These are phyloP conservation scores for Globodera ellingtonae DNA, from an alignment of 1,140 invertebrate genomes.

Conservation along the genomic window DNA sequence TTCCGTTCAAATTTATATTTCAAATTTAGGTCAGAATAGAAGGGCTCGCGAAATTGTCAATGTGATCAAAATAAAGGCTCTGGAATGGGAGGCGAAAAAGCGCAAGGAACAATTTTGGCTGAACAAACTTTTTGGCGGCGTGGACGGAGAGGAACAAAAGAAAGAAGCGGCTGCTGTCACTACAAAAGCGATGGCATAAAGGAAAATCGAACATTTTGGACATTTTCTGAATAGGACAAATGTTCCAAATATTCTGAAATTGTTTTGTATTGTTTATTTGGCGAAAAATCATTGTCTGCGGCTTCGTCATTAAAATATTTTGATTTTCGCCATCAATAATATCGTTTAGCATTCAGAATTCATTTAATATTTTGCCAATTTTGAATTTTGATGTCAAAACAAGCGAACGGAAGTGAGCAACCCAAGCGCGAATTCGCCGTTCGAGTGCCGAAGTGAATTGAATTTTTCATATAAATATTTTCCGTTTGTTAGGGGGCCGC, in stretches of 20 bases:
- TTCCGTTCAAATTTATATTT: not conserved
- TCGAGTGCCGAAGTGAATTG: slow-evolving; percentile 40
- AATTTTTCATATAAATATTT: slow-evolving; percentile 24
- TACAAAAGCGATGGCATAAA: not conserved
- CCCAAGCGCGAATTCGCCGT: slow-evolving; percentile 39
- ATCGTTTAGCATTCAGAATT: not conserved
- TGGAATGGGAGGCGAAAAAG: slow-evolving; percentile 52
- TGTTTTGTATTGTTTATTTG: slow-evolving; percentile 16
- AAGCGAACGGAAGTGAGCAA: slow-evolving; percentile 6
- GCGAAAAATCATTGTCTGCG: slow-evolving; percentile 18
- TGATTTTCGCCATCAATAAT: not conserved
- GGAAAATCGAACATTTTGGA: not conserved
- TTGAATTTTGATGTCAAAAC: not conserved
- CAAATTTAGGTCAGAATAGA: slow-evolving; percentile 75
- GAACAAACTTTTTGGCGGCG: not conserved
- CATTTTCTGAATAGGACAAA: slow-evolving; percentile 11
- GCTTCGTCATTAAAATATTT: not conserved
- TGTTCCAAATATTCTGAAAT: slow-evolving; percentile 19
- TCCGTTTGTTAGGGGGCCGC: not conserved
- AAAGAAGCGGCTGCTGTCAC: not conserved
- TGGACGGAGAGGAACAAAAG: not conserved
- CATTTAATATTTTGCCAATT: not conserved
- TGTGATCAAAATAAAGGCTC: slow-evolving; percentile 57
- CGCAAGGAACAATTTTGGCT: slow-evolving; percentile 16
- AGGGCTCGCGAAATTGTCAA: slow-evolving; percentile 76